Evolutionary conservation across 2,113 vertebrate genomes (phyloP), one percentile per base, ranked within the genome.

Genomic region (Narcine bancroftii): DNA sequence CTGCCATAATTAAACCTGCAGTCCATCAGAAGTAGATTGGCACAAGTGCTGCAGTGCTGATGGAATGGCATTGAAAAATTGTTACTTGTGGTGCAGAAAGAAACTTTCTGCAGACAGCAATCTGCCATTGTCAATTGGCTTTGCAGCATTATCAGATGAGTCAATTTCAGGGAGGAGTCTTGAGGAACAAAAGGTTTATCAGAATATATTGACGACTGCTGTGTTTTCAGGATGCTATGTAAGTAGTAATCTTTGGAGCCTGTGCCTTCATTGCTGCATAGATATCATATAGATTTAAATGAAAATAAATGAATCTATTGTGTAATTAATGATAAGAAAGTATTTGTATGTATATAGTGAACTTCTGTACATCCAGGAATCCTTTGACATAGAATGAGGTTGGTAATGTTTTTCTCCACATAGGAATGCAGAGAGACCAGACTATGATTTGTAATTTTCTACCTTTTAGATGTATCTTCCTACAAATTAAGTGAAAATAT

Each of bases 111-210:
- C 33, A 79, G n/a, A 1, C 56, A 33, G 39, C 15, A 81, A 36
- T 60, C 60, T 29, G 24, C 36, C 21, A 79, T 17, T 93, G 93
- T 94, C 93, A 94, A 93, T 93, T 94, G 92, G 93, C 92, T 93
- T 93, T 94, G 36, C 77, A 63, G 39, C 11, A 60, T 29, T 81
- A 66, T 36, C 53, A 45, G 56, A 21, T 33, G 42, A 65, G 36
- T 92, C 92, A 63, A 29, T n/a, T 42, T 60, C 53, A 79, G 60
- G 77, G 81, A 87, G 6, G 33, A 36, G 29, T 69, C 24, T 91
- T 66, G 63, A 66, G 24, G 89, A 47, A 91, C 24, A 29, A 60
- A n/a, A 42, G 65, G 24, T 45, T 65, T 47, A 91, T 69, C 15
- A 66, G 7, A 66, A 91, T 69, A 45, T 47, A 91, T 87, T 87